Conservation (phyloP, 2,113 vertebrate species). For the Chamaea fasciata region DNA sequence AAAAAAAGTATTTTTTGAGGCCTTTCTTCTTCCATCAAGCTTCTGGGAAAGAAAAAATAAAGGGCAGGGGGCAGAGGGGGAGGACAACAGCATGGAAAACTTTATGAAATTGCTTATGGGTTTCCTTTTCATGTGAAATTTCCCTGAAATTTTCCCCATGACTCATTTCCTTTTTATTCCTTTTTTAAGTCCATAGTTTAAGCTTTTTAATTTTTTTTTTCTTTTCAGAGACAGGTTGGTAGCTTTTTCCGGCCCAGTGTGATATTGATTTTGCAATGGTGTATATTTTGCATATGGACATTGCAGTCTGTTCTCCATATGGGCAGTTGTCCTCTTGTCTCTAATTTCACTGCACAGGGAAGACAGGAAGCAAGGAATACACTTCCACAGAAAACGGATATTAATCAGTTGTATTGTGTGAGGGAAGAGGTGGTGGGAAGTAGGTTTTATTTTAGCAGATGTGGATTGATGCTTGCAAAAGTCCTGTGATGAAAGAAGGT, state of each 20-base stretch:
- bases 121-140: constrained; percentile 49
- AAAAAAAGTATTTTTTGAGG: neutral
- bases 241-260: neutral
- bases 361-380: neutral
- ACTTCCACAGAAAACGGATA: neutral
- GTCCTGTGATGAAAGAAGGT: neutral
- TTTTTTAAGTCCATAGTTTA: neutral
- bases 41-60: neutral
- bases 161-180: constrained; percentile 33
- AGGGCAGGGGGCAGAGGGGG: accelerated
- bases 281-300: neutral
- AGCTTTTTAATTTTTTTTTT: neutral
- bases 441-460: neutral
- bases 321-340: neutral
- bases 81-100: constrained; percentile 20
- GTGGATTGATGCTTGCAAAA: neutral
- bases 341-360: neutral
- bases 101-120: constrained; percentile 27
- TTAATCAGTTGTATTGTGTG: neutral
- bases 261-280: neutral
- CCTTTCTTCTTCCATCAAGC: neutral
- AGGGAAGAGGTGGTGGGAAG: neutral
- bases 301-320: neutral
- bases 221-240: neutral
- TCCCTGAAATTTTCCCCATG: constrained; percentile 35